Conservation (phyloP, 1,140 invertebrate genomes). For the Venturia canescens region DNA sequence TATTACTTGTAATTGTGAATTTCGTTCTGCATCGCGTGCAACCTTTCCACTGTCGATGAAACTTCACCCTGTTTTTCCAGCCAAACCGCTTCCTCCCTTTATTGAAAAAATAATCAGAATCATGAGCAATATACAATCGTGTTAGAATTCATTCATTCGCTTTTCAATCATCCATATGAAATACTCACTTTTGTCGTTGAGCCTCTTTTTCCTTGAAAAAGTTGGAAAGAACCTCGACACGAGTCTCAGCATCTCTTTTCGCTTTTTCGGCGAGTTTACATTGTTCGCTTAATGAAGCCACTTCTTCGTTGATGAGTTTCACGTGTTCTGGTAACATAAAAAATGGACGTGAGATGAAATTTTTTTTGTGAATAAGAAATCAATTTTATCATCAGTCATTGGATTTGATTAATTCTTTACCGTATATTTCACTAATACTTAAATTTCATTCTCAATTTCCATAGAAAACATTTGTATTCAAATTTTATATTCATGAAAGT, state of each 20-base stretch:
- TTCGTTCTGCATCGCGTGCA: slow-evolving; percentile 87
- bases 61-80: slow-evolving; percentile 90
- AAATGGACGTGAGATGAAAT: slow-evolving; percentile 33
- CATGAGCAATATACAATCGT: neutral
- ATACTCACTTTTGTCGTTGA: slow-evolving; percentile 87
- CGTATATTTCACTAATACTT: too few relatives aligned
- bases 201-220: slow-evolving; percentile 94
- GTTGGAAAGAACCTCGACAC: slow-evolving; percentile 89
- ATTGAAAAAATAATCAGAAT: slow-evolving; percentile 49
- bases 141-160: too few relatives aligned
- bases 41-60: slow-evolving; percentile 85
- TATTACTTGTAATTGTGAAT: slow-evolving; percentile 87
- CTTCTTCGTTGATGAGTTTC: slow-evolving; percentile 74
- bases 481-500: too few relatives aligned
- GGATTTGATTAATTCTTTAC: too few relatives aligned
- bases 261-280: slow-evolving; percentile 86
- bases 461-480: too few relatives aligned
- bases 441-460: too few relatives aligned
- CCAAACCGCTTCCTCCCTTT: slow-evolving; percentile 88
- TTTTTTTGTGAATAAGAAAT: slow-evolving; percentile 14
- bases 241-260: slow-evolving; percentile 87
- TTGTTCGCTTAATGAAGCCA: slow-evolving; percentile 79
- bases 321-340: slow-evolving; percentile 69
- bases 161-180: neutral
- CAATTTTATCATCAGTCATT: neutral